A percentile compares a stretch with the other conserved stretches of the same genome.
These are phyloP conservation scores for Capitulum mitella DNA, from an alignment of 2,888 invertebrate species.

Conservation along the genomic window DNA sequence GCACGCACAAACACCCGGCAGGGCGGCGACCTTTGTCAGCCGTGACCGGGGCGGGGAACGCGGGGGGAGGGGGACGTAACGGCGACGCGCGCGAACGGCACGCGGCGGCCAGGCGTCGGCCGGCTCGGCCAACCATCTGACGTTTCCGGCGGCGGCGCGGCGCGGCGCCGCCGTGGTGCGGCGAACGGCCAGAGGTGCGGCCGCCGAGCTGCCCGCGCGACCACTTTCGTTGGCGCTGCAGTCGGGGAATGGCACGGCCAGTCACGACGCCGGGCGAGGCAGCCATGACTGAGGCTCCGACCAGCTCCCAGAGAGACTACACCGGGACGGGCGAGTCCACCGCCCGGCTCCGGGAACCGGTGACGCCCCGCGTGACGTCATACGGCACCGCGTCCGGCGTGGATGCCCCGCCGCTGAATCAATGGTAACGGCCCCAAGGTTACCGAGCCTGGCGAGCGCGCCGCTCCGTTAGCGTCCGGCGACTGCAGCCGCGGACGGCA, in stretches of 20 bases:
- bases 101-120: not conserved
- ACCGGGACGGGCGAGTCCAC: too few relatives aligned
- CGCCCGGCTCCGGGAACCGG: too few relatives aligned
- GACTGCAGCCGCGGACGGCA: not conserved
- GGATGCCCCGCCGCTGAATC: too few relatives aligned
- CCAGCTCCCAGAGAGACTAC: not conserved
- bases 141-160: constrained; percentile 6
- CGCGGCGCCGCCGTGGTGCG: not conserved
- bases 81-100: not conserved
- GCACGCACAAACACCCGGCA: not conserved
- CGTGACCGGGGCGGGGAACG: not conserved
- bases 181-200: not conserved
- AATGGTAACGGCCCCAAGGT: too few relatives aligned
- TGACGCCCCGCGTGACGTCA: too few relatives aligned
- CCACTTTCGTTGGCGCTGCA: not conserved
- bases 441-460: too few relatives aligned
- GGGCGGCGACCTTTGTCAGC: not conserved
- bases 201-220: not conserved
- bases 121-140: not conserved
- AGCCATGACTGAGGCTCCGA: too few relatives aligned
- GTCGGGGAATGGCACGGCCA: not conserved
- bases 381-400: too few relatives aligned
- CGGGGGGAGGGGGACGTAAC: not conserved
- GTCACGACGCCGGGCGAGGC: not conserved
- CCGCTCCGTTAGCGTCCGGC: not conserved